Evolutionary conservation across 2,888 invertebrate species (phyloP).

Genomic region (Rhingia rostrata): DNA sequence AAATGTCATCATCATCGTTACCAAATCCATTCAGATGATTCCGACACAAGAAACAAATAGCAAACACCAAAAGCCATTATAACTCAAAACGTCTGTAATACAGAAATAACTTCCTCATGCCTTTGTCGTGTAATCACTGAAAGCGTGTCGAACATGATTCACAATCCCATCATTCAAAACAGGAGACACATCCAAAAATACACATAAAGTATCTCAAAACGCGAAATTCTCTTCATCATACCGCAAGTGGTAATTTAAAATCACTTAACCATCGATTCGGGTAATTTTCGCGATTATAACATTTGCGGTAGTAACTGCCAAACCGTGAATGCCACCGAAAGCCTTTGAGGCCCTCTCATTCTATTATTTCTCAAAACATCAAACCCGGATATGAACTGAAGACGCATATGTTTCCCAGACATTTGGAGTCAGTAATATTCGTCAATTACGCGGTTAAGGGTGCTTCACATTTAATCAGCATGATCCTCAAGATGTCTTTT

Average conservation of each 20-base stretch:
- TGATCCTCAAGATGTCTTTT: background rate
- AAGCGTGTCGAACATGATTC: slow-evolving; percentile 45
- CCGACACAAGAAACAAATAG: background rate
- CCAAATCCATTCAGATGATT: background rate
- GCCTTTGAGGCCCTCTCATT: slow-evolving; percentile 18
- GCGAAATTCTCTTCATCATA: slow-evolving; percentile 18
- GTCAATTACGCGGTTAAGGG: slow-evolving; percentile 28
- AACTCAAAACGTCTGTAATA: slow-evolving; percentile 6
- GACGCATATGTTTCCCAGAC: slow-evolving; percentile 14
- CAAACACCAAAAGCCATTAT: background rate
- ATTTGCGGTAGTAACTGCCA: background rate
- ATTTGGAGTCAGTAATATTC: background rate
- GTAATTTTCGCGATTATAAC: slow-evolving; percentile 54
- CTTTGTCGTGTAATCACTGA: background rate
- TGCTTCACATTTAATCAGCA: slow-evolving; percentile 8
- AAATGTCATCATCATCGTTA: slow-evolving; percentile 10
- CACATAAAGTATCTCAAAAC: slow-evolving; percentile 26
- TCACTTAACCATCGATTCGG: slow-evolving; percentile 64
- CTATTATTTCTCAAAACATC: slow-evolving; percentile 21
- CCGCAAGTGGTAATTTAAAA: slow-evolving; percentile 55
- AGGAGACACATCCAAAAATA: slow-evolving; percentile 23
- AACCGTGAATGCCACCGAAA: background rate
- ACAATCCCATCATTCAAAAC: slow-evolving; percentile 10
- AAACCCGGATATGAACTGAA: slow-evolving; percentile 43
- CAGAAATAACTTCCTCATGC: slow-evolving; percentile 15